Conservation (phyloP, 2,888 invertebrate species). For the Pherbina coryleti region DNA sequence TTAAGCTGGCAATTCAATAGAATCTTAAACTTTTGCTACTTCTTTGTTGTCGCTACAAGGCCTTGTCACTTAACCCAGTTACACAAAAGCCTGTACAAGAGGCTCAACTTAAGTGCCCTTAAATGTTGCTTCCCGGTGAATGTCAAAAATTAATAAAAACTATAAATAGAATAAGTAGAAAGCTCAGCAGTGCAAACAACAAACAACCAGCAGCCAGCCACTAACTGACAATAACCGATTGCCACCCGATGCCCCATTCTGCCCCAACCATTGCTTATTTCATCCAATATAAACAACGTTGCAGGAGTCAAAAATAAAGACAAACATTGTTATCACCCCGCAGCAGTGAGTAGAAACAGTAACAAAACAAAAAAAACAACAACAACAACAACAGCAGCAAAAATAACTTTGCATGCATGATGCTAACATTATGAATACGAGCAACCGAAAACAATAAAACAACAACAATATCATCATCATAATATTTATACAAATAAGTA, state of each 20-base stretch:
- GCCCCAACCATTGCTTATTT: background rate
- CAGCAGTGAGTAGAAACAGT: constrained; percentile 51
- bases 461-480: background rate
- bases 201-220: background rate
- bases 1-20: too few species aligned
- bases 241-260: background rate
- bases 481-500: constrained; percentile 13
- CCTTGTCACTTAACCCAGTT: too few species aligned
- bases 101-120: background rate
- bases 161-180: constrained; percentile 1
- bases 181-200: background rate
- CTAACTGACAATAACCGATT: background rate
- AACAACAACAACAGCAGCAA: constrained; percentile 15
- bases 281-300: background rate
- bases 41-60: too few species aligned
- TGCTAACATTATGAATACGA: constrained; percentile 20
- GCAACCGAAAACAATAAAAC: constrained; percentile 10
- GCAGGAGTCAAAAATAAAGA: constrained; percentile 56
- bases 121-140: background rate
- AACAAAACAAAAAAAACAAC: too few species aligned
- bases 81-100: background rate
- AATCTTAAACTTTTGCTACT: too few species aligned
- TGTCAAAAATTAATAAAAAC: constrained; percentile 6
- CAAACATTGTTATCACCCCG: constrained; percentile 64
- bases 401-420: background rate